Evolutionary conservation across 2,888 invertebrate genomes (phyloP), one percentile per base, ranked within the genome.

Genomic region (Lasioglossum villosulum): DNA sequence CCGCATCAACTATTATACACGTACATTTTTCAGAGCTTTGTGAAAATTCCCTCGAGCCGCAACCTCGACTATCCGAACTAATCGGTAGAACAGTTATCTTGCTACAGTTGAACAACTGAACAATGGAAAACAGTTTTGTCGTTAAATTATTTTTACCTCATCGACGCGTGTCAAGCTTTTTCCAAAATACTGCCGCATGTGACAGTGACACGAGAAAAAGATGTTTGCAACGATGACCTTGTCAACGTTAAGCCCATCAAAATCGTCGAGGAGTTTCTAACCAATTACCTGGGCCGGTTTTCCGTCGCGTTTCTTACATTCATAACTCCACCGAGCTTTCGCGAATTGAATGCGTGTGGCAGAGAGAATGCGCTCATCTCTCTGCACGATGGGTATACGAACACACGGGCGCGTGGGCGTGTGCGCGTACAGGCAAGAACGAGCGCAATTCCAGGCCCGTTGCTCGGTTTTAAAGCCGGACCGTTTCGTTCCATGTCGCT

Each of bases 401-500:
- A 1, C 27, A n/a, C 4, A 59, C 59, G 0, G 2, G 23, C 10
- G 37, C 16, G 37, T n/a, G 27, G 45, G 70, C 23, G 48, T 37
- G 16, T n/a, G 48, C 70, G 72, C 75, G 68, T 77, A n/a, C 71
- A 66, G 52, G 75, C 72, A 70, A 39, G 73, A 70, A 66, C 79
- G 81, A 76, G 75, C 45, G 71, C 82, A 82, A 83, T 86, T 85
- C 74, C 78, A 16, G 27, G 52, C 75, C 37, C 68, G 66, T 77
- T 83, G 56, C 83, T 74, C 75, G 78, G 80, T 76, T 86, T 82
- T 84, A 86, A 88, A 81, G 86, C 82, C 80, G 81, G 88, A 86
- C 86, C 87, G 87, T 87, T 89, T 88, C 86, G 90, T 90, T 92
- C 88, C 89, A 84, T 87, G 88, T 86, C 89, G 91, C 86, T 91